phyloP scores from a whole-genome alignment of 2,888 invertebrate genomes.

The Luperina testacea region DNA sequence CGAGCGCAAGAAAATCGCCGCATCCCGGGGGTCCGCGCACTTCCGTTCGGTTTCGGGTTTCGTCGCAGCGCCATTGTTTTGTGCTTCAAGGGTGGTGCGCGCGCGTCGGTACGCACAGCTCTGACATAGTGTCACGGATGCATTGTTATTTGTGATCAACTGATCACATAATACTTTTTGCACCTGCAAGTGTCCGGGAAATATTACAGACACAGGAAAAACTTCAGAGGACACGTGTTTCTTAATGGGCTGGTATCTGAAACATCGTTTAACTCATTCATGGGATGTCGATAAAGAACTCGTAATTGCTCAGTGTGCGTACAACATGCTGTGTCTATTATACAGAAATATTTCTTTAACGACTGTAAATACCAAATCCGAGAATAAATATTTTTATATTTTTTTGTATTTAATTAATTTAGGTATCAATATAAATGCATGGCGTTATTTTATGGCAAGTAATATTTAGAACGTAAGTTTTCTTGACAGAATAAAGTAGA shows the following conservation, averaged over 20 bases:
- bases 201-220: slow-evolving; percentile 54
- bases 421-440: slow-evolving; percentile 21
- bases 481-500: slow-evolving; percentile 34
- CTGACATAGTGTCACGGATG: slow-evolving; percentile 61
- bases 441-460: slow-evolving; percentile 23
- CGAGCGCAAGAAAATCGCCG: slow-evolving; percentile 87
- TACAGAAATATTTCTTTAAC: slow-evolving; percentile 50
- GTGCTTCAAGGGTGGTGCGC: slow-evolving; percentile 80
- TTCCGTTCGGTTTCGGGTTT: slow-evolving; percentile 88
- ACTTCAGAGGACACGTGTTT: slow-evolving; percentile 55
- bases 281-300: slow-evolving; percentile 53
- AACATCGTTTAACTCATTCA: slow-evolving; percentile 57
- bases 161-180: slow-evolving; percentile 62
- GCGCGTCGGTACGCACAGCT: slow-evolving; percentile 60
- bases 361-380: slow-evolving; percentile 18
- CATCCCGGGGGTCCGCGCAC: slow-evolving; percentile 86
- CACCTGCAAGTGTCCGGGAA: slow-evolving; percentile 52
- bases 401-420: slow-evolving; percentile 41
- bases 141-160: slow-evolving; percentile 60
- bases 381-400: slow-evolving; percentile 16
- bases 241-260: slow-evolving; percentile 49
- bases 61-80: slow-evolving; percentile 81
- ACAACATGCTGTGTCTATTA: slow-evolving; percentile 59
- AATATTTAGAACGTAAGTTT: slow-evolving; percentile 11
- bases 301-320: slow-evolving; percentile 44